phyloP scores from a whole-genome alignment of 2,888 invertebrate genomes.

The Dyspetes luteomarginatus region DNA sequence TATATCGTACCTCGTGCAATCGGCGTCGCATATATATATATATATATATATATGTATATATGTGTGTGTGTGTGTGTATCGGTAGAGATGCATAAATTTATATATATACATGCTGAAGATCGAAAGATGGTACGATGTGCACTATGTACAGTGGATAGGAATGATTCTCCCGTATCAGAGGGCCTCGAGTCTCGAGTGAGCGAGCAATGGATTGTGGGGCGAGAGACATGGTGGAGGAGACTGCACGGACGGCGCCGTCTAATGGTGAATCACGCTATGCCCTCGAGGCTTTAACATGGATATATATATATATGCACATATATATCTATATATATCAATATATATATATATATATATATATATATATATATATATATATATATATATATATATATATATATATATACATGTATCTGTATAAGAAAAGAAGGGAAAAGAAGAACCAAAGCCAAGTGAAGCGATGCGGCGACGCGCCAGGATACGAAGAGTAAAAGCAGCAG shows the following conservation, averaged over 20 bases:
- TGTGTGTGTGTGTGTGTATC: background rate
- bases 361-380: slow-evolving; percentile 3
- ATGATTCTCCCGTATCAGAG: background rate
- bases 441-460: slow-evolving; percentile 52
- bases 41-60: background rate
- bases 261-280: slow-evolving; percentile 57
- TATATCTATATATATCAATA: background rate
- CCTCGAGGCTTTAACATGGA: slow-evolving; percentile 22
- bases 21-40: too few species aligned
- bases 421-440: slow-evolving; percentile 17
- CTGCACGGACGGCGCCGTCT: slow-evolving; percentile 49
- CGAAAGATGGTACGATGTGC: background rate
- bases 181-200: background rate
- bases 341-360: background rate
- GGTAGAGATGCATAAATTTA: background rate
- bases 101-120: background rate
- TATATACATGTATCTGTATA: background rate
- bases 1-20: too few species aligned
- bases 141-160: background rate
- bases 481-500: slow-evolving; percentile 19
- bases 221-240: background rate
- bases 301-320: slow-evolving; percentile 3
- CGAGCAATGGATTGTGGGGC: background rate
- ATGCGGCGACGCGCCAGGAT: slow-evolving; percentile 55
- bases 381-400: slow-evolving; percentile 1